Conservation (phyloP, 2,888 invertebrate species). For the Amphipyra berbera region DNA sequence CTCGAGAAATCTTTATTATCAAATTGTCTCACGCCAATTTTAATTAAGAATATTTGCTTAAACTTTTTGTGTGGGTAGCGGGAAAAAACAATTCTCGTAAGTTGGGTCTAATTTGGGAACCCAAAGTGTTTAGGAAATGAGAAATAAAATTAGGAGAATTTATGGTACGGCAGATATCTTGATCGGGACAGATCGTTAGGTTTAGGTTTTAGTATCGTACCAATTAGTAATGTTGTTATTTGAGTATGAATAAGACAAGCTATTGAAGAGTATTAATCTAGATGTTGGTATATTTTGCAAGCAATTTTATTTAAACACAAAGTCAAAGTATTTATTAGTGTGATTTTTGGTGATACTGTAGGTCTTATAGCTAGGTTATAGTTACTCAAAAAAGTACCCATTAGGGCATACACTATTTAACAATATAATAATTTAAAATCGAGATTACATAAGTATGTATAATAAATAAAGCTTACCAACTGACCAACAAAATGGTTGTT, state of each 20-base stretch:
- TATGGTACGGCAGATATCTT: slow-evolving; percentile 33
- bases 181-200: slow-evolving; percentile 21
- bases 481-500: no score
- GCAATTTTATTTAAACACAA: no score
- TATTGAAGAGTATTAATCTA: no score
- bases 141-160: slow-evolving; percentile 41
- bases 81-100: slow-evolving; percentile 33
- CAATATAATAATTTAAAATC: no score
- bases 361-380: no score
- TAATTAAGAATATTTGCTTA: slow-evolving; percentile 52
- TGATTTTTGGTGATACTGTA: no score
- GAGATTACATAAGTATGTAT: no score
- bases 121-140: slow-evolving; percentile 20
- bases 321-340: no score
- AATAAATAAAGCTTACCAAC: no score
- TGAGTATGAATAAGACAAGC: slow-evolving; percentile 26
- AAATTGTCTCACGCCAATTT: slow-evolving; percentile 52
- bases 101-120: slow-evolving; percentile 32
- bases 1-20: slow-evolving; percentile 34
- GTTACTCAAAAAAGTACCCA: no score
- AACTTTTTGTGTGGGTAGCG: slow-evolving; percentile 28
- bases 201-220: slow-evolving; percentile 20
- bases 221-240: slow-evolving; percentile 14
- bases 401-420: no score
- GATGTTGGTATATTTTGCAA: no score